Evolutionary conservation across 2,888 invertebrate species (phyloP), one percentile per base, ranked within the genome.

Genomic region (Bursaphelenchus okinawaensis): DNA sequence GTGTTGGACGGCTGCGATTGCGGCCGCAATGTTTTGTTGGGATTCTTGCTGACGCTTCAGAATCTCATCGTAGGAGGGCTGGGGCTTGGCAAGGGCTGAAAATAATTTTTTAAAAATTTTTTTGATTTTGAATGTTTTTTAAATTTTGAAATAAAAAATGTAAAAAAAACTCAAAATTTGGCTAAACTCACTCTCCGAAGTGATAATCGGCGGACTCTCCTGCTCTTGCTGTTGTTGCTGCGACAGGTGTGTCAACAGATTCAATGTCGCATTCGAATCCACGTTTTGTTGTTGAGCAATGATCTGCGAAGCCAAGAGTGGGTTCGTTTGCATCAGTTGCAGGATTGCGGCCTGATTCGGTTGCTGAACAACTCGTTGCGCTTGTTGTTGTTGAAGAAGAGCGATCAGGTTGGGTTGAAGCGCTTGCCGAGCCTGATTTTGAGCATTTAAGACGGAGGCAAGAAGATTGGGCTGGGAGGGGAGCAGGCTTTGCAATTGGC

Each of bases 141-240:
- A 24, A 40, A 40, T 40, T 54, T 20, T 19, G 54, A 22, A 54
- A n/a, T 54, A 54, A 54, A 12, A 19, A 24, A 22, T 54, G 12
- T 54, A n/a, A 22, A 24, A 6, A n/a, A 54, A 54, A 20, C 12
- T 12, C 16, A 12, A 12, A 12, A 16, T 40, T 40, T 12, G 12
- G 23, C n/a, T 26, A 1, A 20, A 26, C n/a, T 27, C 7, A 40
- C 28, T 1, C 0, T 60, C 60, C 28, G 51, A 7, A 27, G 31
- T 20, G 24, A 52, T 57, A n/a, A n/a, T n/a, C n/a, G 40, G 40
- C 40, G 40, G 68, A 28, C 51, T 54, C 1, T 27, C 40, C 58
- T 59, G 65, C 27, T 65, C 67, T 22, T 29, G 59, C 51, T 65
- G 66, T 16, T 55, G 28, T n/a, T 66, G 64, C 60, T 64, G 64